Evolutionary conservation across 2,888 invertebrate species (phyloP).

Genomic region (Netelia inedita): DNA sequence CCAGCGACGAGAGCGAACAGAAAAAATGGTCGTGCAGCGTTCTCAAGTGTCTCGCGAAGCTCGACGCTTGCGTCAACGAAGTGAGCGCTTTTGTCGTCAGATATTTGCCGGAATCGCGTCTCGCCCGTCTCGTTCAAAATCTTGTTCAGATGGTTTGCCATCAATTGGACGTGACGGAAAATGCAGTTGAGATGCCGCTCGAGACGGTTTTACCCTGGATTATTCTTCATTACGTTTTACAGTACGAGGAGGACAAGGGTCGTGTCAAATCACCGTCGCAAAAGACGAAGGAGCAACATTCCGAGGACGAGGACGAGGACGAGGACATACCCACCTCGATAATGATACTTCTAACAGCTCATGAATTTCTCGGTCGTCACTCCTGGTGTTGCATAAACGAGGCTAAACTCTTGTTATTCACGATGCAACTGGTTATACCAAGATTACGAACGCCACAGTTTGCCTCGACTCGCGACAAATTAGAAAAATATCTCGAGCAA

Average conservation of each 20-base stretch:
- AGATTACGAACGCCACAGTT: slow-evolving; percentile 89
- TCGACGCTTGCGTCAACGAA: slow-evolving; percentile 86
- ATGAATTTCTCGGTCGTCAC: slow-evolving; percentile 93
- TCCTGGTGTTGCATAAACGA: slow-evolving; percentile 93
- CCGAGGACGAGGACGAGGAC: slow-evolving; percentile 83
- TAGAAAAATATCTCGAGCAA: slow-evolving; percentile 94
- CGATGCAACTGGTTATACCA: slow-evolving; percentile 91
- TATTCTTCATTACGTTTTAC: slow-evolving; percentile 92
- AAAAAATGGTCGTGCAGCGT: slow-evolving; percentile 86
- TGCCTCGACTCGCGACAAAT: slow-evolving; percentile 88
- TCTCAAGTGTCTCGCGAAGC: slow-evolving; percentile 84
- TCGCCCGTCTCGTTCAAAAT: slow-evolving; percentile 90
- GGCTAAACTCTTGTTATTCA: slow-evolving; percentile 92
- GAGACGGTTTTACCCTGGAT: slow-evolving; percentile 93
- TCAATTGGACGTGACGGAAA: slow-evolving; percentile 91
- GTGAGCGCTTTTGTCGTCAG: slow-evolving; percentile 86
- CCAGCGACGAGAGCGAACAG: slow-evolving; percentile 83
- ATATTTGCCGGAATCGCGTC: slow-evolving; percentile 87
- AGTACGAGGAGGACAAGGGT: slow-evolving; percentile 90
- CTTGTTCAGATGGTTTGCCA: slow-evolving; percentile 91
- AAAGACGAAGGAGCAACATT: slow-evolving; percentile 72
- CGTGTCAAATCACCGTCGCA: slow-evolving; percentile 85
- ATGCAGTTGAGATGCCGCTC: slow-evolving; percentile 88
- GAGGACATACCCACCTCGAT: slow-evolving; percentile 91
- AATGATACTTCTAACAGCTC: slow-evolving; percentile 92